Evolutionary conservation across 2,888 invertebrate genomes (phyloP).

Genomic region (Arrhopalites spinosus): DNA sequence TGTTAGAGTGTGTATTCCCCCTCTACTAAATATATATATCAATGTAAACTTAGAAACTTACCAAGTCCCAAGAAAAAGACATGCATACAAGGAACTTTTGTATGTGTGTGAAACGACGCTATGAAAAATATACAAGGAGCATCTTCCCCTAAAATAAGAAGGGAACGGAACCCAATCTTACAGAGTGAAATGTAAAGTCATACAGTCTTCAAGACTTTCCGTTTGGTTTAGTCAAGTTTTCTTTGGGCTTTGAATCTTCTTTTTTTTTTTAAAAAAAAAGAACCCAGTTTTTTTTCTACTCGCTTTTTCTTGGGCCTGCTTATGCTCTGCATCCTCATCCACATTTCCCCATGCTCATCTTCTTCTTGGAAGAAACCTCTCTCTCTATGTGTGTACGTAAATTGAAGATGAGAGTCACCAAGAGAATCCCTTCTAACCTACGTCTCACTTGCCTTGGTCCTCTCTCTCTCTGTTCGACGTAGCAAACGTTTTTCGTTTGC

Average conservation of each 20-base stretch:
- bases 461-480: background rate
- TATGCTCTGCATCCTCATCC: background rate
- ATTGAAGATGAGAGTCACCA: background rate
- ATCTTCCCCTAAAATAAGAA: too few relatives aligned
- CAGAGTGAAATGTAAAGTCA: conserved; percentile 23
- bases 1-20: too few relatives aligned
- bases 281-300: too few relatives aligned
- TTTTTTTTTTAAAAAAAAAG: too few relatives aligned
- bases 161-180: conserved; percentile 18
- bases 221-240: conserved; percentile 6
- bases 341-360: background rate
- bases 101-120: too few relatives aligned
- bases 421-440: conserved; percentile 2
- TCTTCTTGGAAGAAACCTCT: background rate
- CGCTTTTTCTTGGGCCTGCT: too few relatives aligned
- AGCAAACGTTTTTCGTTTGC: conserved; percentile 27
- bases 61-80: too few relatives aligned
- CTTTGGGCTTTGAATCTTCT: background rate
- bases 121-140: too few relatives aligned
- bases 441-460: background rate
- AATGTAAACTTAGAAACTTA: too few relatives aligned
- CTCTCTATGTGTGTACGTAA: background rate
- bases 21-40: too few relatives aligned
- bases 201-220: background rate
- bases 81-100: too few relatives aligned